Evolutionary conservation across 30 jellyfish, hydroid and myxozoan species (phyloP).

Genomic region (Aurelia aurita): DNA sequence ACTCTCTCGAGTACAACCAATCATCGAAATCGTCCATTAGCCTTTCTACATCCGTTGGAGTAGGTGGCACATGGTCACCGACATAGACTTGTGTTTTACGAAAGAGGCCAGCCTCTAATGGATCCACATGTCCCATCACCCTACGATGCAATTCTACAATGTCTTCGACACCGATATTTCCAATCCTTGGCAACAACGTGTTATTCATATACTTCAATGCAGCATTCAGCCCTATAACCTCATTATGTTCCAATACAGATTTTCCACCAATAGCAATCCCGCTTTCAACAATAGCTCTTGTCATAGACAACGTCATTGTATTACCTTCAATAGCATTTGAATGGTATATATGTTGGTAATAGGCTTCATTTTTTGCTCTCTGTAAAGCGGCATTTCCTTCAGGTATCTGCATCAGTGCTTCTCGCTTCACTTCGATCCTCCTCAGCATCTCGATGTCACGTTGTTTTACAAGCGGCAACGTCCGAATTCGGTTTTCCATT

Average conservation of each 20-base stretch:
- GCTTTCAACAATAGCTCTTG: conserved; percentile 95
- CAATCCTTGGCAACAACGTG: conserved; percentile 73
- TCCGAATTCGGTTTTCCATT: conserved; percentile 66
- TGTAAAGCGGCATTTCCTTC: conserved; percentile 95
- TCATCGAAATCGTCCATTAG: conserved; percentile 78
- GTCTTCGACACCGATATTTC: conserved; percentile 82
- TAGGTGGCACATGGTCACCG: conserved; percentile 95
- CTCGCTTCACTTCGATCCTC: conserved; percentile 89
- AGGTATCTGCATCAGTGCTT: conserved; percentile 87
- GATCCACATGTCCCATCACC: conserved; percentile 90
- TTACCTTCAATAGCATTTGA: conserved; percentile 97
- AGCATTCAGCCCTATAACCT: conserved; percentile 91
- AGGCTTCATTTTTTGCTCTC: conserved; percentile 93
- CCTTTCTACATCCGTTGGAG: conserved; percentile 84
- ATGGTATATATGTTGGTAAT: conserved; percentile 88
- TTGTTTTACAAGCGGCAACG: conserved; percentile 85
- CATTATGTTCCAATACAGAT: conserved; percentile 94
- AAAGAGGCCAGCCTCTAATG: conserved; percentile 94
- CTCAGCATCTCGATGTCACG: conserved; percentile 84
- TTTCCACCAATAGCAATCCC: conserved; percentile 98
- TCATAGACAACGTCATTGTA: conserved; percentile 98
- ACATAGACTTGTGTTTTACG: conserved; percentile 94
- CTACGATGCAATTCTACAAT: conserved; percentile 91
- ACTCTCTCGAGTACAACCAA: conserved; percentile 86
- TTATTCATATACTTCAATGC: conserved; percentile 90